These are phyloP conservation scores for Xestia xanthographa DNA, from an alignment of 2,888 invertebrate species.

Conservation along the genomic window DNA sequence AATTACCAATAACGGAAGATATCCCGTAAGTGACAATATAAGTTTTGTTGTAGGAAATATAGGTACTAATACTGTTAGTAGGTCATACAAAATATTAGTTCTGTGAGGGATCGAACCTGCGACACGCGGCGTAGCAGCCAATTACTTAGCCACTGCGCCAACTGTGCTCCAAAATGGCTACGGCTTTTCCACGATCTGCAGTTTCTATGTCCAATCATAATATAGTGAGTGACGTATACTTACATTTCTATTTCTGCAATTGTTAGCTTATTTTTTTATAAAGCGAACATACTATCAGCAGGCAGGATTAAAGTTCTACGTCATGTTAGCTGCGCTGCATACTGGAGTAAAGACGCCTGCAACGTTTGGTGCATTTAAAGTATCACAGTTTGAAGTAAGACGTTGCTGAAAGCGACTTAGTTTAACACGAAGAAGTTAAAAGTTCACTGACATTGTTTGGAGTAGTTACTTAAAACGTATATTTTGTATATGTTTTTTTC, in stretches of 20 bases:
- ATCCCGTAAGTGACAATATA: too few species aligned
- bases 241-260: not conserved
- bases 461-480: not conserved
- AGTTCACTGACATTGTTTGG: conserved; percentile 6
- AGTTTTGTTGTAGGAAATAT: too few species aligned
- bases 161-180: not conserved
- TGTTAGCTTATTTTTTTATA: not conserved
- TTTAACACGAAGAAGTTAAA: conserved; percentile 14
- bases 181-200: not conserved
- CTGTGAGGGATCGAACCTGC: too few species aligned
- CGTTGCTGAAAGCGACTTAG: conserved; percentile 8
- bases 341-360: conserved; percentile 72
- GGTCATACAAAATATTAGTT: too few species aligned
- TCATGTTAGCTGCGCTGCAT: conserved; percentile 78
- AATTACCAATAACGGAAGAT: too few species aligned
- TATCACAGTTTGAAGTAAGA: conserved; percentile 18
- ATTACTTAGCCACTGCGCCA: too few species aligned
- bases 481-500: not conserved
- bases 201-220: too few species aligned
- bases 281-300: conserved; percentile 20
- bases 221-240: too few species aligned
- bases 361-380: conserved; percentile 66
- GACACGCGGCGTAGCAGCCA: too few species aligned
- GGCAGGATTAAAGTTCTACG: conserved; percentile 53
- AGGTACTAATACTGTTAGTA: too few species aligned